Evolutionary conservation across 2,888 invertebrate species (phyloP).

Genomic region (Torymus tubicola): DNA sequence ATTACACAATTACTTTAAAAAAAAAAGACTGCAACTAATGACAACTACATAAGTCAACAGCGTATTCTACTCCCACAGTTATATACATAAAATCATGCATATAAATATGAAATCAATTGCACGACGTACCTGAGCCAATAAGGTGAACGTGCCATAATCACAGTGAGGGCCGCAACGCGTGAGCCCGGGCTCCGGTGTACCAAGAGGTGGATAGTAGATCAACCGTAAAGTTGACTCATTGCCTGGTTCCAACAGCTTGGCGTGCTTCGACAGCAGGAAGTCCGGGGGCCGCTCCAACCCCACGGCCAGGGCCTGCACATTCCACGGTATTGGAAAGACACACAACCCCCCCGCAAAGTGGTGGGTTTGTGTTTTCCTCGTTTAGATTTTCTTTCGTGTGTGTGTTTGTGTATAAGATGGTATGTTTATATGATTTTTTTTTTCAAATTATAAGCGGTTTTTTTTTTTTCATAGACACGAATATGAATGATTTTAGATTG

Average conservation of each 20-base stretch:
- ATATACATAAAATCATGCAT: no score
- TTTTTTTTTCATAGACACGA: slow-evolving; percentile 2
- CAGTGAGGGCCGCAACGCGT: slow-evolving; percentile 85
- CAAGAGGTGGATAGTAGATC: slow-evolving; percentile 84
- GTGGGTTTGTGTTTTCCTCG: background rate
- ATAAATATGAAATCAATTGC: no score
- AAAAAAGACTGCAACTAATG: no score
- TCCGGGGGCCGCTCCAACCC: slow-evolving; percentile 80
- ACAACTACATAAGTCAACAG: no score
- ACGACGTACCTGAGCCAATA: slow-evolving; percentile 79
- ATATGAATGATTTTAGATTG: no score
- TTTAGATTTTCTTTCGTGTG: slow-evolving; percentile 5
- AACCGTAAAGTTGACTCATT: slow-evolving; percentile 84
- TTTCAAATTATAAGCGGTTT: slow-evolving; percentile 4
- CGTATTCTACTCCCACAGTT: no score
- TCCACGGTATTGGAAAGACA: slow-evolving; percentile 42
- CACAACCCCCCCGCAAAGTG: background rate
- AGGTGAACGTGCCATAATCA: slow-evolving; percentile 87
- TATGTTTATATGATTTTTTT: background rate
- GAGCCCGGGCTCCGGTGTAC: slow-evolving; percentile 75
- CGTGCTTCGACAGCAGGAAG: slow-evolving; percentile 82
- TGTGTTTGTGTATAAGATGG: background rate
- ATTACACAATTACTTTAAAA: no score
- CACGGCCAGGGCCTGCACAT: slow-evolving; percentile 71
- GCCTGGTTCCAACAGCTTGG: slow-evolving; percentile 81